Evolutionary conservation across 2,888 invertebrate genomes (phyloP), one percentile per base, ranked within the genome.

Genomic region (Ischnura elegans): DNA sequence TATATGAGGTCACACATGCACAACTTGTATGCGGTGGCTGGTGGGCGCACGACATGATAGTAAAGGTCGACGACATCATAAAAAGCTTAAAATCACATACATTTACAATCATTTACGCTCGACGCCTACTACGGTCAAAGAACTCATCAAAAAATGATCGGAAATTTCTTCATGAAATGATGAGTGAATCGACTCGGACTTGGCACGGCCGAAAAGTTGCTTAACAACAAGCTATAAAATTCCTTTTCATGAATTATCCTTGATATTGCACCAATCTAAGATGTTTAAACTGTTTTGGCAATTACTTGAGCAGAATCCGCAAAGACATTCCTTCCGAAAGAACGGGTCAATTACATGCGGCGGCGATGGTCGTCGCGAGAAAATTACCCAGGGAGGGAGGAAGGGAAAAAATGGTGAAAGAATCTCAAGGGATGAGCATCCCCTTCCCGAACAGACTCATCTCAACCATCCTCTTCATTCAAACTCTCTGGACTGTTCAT

Each of bases 341-440:
- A 66, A 66, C 66, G 76, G 29, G 76, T 76, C 76, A 76, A 76
- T 76, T 76, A 76, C 76, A 36, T 76, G 10, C 51, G 51, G 51
- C 8, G 47, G n/a, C n/a, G n/a, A 29, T 8, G 76, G 76, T 36
- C 29, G 29, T 76, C 36, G 36, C 36, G 29, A 36, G 76, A 76
- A 76, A 76, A 76, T 76, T 76, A 16, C 29, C 76, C 76, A 36
- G 76, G 76, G 13, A 61, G 5, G 61, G n/a, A n/a, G n/a, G 47
- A 47, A 10, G 51, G n/a, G n/a, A n/a, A 61, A 61, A 61, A n/a
- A 61, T 6, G n/a, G 5, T 6, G 76, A 76, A 76, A 10, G 51
- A 51, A 61, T 61, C 61, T 21, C 19, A 61, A 25, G 36, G 36
- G 76, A 36, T 36, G 76, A 36, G 76, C 76, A 76, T 76, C 76